Percentiles rank a stretch among this genome's conserved stretches.
These are phyloP conservation scores for Drosophila nasuta DNA, from an alignment of 1,140 invertebrate species.

Conservation along the genomic window DNA sequence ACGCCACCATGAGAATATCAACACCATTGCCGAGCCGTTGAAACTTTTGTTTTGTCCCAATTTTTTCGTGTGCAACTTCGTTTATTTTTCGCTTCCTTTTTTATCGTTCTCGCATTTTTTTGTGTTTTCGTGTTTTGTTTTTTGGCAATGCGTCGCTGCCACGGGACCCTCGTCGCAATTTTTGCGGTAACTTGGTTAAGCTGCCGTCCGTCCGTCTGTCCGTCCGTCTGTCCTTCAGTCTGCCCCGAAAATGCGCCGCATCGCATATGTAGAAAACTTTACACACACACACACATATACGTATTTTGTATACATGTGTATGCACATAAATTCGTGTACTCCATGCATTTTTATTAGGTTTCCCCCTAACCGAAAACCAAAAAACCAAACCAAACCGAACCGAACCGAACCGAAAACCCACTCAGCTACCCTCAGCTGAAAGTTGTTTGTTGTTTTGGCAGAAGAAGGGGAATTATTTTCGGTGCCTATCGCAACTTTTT, in stretches of 20 bases:
- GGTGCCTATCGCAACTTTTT: conserved; percentile 38
- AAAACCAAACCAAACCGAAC: neutral
- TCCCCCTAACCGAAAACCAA: conserved; percentile 19
- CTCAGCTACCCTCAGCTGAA: conserved; percentile 8
- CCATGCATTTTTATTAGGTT: conserved; percentile 64
- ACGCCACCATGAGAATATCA: conserved; percentile 65
- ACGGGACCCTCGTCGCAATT: conserved; percentile 54
- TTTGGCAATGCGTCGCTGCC: conserved; percentile 44
- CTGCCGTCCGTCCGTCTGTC: conserved; percentile 10
- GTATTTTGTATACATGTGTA: conserved; percentile 2
- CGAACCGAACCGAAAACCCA: neutral
- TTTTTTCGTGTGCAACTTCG: conserved; percentile 54
- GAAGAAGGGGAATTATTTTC: conserved; percentile 29
- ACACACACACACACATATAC: neutral
- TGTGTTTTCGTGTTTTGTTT: conserved; percentile 21
- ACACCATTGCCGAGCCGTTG: conserved; percentile 59
- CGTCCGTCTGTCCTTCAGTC: neutral
- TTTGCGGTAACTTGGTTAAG: conserved; percentile 62
- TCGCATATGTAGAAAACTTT: conserved; percentile 40
- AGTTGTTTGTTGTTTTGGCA: neutral
- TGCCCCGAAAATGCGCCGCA: conserved; percentile 4
- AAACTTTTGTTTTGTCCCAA: conserved; percentile 72
- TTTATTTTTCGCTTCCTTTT: conserved; percentile 43
- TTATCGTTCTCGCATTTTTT: conserved; percentile 22
- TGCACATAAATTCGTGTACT: conserved; percentile 57